phyloP scores from a whole-genome alignment of 2,113 vertebrate genomes.

The Rostratula benghalensis region DNA sequence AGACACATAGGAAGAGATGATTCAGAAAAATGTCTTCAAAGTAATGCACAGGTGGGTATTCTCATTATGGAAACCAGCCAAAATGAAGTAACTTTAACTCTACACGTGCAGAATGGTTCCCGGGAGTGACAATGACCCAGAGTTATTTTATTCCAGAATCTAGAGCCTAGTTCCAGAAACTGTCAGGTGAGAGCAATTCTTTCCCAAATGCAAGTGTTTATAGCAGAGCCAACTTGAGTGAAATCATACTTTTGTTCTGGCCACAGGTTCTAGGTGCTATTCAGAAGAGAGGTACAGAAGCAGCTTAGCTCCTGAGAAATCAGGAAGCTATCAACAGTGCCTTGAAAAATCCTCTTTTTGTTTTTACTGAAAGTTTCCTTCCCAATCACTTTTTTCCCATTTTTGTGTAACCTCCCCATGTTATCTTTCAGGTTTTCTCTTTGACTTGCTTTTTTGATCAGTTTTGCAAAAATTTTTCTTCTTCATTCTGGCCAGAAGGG shows the following conservation, averaged over 20 bases:
- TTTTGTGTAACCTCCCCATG: neutral
- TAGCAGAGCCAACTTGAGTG: neutral
- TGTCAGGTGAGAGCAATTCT: neutral
- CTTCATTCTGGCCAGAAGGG: neutral
- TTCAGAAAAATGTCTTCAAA: slow-evolving; percentile 29
- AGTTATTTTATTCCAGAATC: neutral
- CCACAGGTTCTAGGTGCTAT: neutral
- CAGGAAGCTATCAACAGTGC: neutral
- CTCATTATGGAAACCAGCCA: slow-evolving; percentile 37
- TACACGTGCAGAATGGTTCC: neutral
- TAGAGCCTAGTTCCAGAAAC: neutral
- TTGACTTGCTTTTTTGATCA: neutral
- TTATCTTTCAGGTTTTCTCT: neutral
- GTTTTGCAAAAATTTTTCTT: neutral
- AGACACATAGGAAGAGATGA: slow-evolving; percentile 20
- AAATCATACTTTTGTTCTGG: neutral
- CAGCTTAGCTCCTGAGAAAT: neutral
- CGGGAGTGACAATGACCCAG: neutral
- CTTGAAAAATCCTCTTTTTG: neutral
- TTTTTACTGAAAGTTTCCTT: neutral
- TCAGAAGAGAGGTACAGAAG: neutral
- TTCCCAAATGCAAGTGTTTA: neutral
- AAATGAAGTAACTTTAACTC: neutral
- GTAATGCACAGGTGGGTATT: slow-evolving; percentile 47
- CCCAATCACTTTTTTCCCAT: neutral